Conservation (phyloP, 2,888 invertebrate species). For the Cabera pusaria region DNA sequence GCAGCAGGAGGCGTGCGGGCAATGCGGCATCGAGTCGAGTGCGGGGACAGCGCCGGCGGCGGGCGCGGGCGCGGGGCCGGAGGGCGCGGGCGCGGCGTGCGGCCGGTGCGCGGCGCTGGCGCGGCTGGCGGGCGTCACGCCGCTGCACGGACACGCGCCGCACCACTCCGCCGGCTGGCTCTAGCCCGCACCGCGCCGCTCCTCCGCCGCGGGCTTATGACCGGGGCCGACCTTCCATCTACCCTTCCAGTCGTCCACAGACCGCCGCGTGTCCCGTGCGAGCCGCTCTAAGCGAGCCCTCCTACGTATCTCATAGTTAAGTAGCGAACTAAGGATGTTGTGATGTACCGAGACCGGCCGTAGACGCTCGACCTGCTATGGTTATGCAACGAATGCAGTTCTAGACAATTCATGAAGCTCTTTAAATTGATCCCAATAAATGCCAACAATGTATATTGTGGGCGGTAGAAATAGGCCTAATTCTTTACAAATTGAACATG, state of each 20-base stretch:
- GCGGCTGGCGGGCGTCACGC: conserved; percentile 88
- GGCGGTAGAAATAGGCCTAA: no score
- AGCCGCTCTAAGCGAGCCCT: no score
- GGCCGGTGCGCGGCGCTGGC: conserved; percentile 85
- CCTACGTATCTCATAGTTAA: conserved; percentile 16
- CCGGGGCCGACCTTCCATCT: no score
- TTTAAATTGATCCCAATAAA: no score
- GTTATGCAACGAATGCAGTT: conserved; percentile 3
- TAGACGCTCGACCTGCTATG: conserved; percentile 9
- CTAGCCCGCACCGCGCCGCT: no score
- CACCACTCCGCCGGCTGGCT: conserved; percentile 88
- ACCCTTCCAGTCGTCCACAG: no score
- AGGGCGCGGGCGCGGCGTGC: conserved; percentile 41
- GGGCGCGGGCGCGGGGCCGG: conserved; percentile 23
- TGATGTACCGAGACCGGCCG: conserved; percentile 18
- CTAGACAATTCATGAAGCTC: no score
- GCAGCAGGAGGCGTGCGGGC: conserved; percentile 38
- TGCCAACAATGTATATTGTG: no score
- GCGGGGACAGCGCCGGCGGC: conserved; percentile 25
- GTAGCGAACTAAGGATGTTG: conserved; percentile 22
- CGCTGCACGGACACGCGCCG: conserved; percentile 88
- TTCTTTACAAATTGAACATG: no score
- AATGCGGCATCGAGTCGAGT: conserved; percentile 12
- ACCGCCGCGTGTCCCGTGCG: no score
- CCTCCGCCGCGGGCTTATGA: no score